A percentile compares a stretch with the other conserved stretches of the same genome.
Evolutionary conservation across 1,140 invertebrate genomes (phyloP).

Genomic region (Cotesia typhae): DNA sequence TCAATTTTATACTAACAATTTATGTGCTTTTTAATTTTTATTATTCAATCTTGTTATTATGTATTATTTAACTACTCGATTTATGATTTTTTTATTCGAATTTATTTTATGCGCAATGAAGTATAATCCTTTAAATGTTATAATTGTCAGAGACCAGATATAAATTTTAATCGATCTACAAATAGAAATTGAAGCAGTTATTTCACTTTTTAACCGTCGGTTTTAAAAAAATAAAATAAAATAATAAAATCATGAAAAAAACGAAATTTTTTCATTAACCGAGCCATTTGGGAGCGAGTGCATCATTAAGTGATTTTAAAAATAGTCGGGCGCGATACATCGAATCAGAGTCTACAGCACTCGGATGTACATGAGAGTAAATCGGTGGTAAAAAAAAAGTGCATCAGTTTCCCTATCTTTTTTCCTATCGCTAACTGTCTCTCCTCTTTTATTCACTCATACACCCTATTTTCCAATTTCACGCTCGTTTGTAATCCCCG

Average conservation of each 20-base stretch:
- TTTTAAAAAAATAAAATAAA: conserved; percentile 14
- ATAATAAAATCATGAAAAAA: background rate
- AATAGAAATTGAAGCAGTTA: background rate
- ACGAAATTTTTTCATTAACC: conserved; percentile 31
- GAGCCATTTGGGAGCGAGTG: background rate
- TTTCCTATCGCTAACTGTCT: conserved; percentile 5
- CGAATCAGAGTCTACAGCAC: no score
- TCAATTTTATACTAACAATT: background rate
- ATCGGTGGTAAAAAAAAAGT: conserved; percentile 16
- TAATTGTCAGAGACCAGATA: no score
- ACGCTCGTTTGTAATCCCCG: conserved; percentile 38
- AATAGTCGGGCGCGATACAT: conserved; percentile 23
- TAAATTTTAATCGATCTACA: no score
- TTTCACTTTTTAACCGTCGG: background rate
- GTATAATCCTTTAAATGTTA: no score
- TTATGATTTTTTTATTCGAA: no score
- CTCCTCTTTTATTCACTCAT: conserved; percentile 12
- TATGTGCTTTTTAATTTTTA: no score
- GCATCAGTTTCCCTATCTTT: conserved; percentile 17
- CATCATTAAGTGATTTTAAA: conserved; percentile 22
- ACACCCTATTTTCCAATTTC: conserved; percentile 37
- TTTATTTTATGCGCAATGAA: no score
- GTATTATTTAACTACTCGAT: no score
- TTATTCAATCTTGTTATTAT: no score
- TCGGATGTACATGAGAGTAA: background rate